Evolutionary conservation across 2,797 vertebrate genomes (phyloP).

Genomic region (Knipowitschia caucasica): DNA sequence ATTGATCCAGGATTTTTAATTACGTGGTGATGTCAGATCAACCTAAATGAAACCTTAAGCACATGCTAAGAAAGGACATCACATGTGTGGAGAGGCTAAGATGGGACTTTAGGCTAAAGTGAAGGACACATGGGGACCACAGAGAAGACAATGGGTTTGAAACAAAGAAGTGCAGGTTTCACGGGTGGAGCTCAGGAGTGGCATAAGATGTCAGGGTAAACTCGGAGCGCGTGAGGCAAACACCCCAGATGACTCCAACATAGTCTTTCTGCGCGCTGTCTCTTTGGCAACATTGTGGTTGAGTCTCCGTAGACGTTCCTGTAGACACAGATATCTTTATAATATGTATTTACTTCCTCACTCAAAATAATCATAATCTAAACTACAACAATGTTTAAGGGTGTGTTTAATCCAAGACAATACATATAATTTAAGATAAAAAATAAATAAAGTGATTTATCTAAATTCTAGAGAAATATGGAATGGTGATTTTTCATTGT

Average conservation of each 20-base stretch:
- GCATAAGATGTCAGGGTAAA: conserved; percentile 78
- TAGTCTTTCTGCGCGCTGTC: conserved; percentile 85
- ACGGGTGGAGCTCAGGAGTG: neutral
- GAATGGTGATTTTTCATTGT: too few species aligned
- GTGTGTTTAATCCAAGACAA: too few species aligned
- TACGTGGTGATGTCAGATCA: too few species aligned
- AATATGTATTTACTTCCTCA: neutral
- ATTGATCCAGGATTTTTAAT: too few species aligned
- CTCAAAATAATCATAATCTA: neutral
- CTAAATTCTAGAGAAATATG: too few species aligned
- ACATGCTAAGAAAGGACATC: too few species aligned
- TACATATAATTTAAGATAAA: too few species aligned
- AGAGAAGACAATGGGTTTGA: neutral
- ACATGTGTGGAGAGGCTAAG: too few species aligned
- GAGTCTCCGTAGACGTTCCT: conserved; percentile 87
- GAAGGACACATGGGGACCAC: neutral
- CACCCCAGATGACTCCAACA: conserved; percentile 85
- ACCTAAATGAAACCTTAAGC: too few species aligned
- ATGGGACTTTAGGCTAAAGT: too few species aligned
- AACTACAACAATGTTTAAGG: too few species aligned
- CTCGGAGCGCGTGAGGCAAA: conserved; percentile 83
- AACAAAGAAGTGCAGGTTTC: neutral
- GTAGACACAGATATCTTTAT: conserved; percentile 13
- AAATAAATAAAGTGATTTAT: too few species aligned
- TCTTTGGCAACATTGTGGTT: conserved; percentile 94